Conservation (phyloP, 2,113 vertebrate genomes). For the Riparia riparia region DNA sequence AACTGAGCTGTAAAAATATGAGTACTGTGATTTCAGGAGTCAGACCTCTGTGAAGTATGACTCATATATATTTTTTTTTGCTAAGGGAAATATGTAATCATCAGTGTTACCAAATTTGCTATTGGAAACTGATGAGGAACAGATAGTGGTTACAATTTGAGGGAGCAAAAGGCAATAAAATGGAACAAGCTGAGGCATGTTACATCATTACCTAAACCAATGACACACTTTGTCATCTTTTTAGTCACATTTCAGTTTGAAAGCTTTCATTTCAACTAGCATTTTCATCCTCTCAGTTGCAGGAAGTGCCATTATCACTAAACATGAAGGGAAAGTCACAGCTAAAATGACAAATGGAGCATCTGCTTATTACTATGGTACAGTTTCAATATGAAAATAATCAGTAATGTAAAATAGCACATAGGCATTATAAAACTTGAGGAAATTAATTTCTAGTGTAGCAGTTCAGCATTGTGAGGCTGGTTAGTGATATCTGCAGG, state of each 20-base stretch:
- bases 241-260: background rate
- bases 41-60: conserved; percentile 33
- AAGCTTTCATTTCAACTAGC: background rate
- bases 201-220: background rate
- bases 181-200: background rate
- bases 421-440: background rate
- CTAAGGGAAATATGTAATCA: background rate
- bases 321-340: background rate
- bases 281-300: conserved; percentile 4
- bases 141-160: background rate
- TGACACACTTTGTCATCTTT: background rate
- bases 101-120: background rate
- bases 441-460: background rate
- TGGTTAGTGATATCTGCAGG: background rate
- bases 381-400: background rate
- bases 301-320: background rate
- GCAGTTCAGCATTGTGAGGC: background rate
- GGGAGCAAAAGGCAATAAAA: background rate
- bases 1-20: background rate
- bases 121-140: background rate
- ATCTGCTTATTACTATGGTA: background rate
- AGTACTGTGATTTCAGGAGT: conserved; percentile 26
- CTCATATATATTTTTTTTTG: background rate
- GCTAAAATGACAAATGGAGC: background rate
- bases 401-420: background rate